Conservation (phyloP, 2,888 invertebrate species). For the Amphipyra berbera region DNA sequence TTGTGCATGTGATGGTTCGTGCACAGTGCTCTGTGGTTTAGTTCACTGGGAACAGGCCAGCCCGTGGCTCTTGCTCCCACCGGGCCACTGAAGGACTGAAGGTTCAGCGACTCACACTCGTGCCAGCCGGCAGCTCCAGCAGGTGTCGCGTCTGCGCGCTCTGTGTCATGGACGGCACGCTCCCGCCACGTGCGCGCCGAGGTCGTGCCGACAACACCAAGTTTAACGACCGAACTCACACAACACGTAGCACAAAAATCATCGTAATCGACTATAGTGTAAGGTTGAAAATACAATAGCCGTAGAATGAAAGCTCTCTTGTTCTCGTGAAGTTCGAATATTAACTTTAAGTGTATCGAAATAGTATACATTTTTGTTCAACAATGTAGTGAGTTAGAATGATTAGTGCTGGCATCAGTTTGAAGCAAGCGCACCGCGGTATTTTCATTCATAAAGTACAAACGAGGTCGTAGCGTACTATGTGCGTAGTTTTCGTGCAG, state of each 20-base stretch:
- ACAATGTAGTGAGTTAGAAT: slow-evolving; percentile 2
- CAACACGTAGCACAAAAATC: slow-evolving; percentile 4
- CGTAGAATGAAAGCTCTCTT: slow-evolving; percentile 18
- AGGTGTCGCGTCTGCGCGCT: slow-evolving; percentile 44
- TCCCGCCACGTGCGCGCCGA: slow-evolving; percentile 43
- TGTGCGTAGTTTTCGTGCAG: slow-evolving; percentile 45
- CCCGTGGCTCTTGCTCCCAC: too few relatives aligned
- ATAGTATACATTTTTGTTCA: slow-evolving; percentile 26
- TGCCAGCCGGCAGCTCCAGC: not conserved
- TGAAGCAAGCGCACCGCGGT: slow-evolving; percentile 32
- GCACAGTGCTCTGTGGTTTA: too few relatives aligned
- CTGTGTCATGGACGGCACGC: slow-evolving; percentile 28
- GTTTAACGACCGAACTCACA: slow-evolving; percentile 16
- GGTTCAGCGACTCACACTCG: too few relatives aligned
- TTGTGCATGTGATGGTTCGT: too few relatives aligned
- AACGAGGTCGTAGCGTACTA: slow-evolving; percentile 59
- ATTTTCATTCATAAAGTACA: slow-evolving; percentile 58
- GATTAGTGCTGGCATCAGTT: slow-evolving; percentile 5
- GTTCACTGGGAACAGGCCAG: too few relatives aligned
- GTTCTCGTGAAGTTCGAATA: not conserved
- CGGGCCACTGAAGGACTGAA: too few relatives aligned
- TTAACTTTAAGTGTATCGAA: rapidly evolving
- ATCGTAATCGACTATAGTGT: rapidly evolving
- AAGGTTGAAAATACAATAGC: slow-evolving; percentile 4
- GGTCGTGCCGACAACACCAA: slow-evolving; percentile 23